Percentiles rank a stretch among this genome's conserved stretches.
Conservation (phyloP, 2,797 vertebrate species). For the Cynodonichthys magdalenae region DNA sequence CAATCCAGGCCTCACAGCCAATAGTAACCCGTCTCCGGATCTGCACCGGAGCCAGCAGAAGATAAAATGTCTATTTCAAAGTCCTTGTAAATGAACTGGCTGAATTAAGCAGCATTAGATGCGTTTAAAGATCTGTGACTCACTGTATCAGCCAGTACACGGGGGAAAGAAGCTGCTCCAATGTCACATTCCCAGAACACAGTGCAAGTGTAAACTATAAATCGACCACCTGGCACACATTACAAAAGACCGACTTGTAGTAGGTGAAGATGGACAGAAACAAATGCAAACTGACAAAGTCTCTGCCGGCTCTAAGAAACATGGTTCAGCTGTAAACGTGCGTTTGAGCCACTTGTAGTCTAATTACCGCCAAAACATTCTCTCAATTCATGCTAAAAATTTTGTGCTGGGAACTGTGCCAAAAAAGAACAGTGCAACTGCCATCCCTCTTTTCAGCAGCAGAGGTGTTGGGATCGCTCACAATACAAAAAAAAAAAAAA, state of each 20-base stretch:
- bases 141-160: slow-evolving; percentile 30
- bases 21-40: slow-evolving; percentile 49
- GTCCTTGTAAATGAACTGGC: slow-evolving; percentile 66
- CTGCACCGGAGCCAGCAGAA: slow-evolving; percentile 46
- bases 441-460: slow-evolving; percentile 56
- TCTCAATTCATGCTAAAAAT: slow-evolving; percentile 46
- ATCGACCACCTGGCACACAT: slow-evolving; percentile 72
- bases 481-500: slow-evolving; percentile 64
- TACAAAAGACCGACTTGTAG: slow-evolving; percentile 68
- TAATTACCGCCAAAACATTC: slow-evolving; percentile 51
- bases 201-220: slow-evolving; percentile 69
- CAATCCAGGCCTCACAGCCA: slow-evolving; percentile 67
- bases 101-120: slow-evolving; percentile 61
- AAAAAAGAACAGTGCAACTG: slow-evolving; percentile 57
- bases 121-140: slow-evolving; percentile 63
- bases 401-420: slow-evolving; percentile 52
- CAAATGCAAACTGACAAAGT: slow-evolving; percentile 67
- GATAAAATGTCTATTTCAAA: slow-evolving; percentile 71
- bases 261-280: slow-evolving; percentile 72
- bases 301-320: slow-evolving; percentile 43
- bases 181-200: slow-evolving; percentile 67
- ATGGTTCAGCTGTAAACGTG: slow-evolving; percentile 40
- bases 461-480: slow-evolving; percentile 53
- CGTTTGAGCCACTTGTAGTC: slow-evolving; percentile 24
- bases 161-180: slow-evolving; percentile 47